These are phyloP conservation scores for Charadrius vociferus DNA, from an alignment of 2,113 vertebrate genomes.

Conservation along the genomic window DNA sequence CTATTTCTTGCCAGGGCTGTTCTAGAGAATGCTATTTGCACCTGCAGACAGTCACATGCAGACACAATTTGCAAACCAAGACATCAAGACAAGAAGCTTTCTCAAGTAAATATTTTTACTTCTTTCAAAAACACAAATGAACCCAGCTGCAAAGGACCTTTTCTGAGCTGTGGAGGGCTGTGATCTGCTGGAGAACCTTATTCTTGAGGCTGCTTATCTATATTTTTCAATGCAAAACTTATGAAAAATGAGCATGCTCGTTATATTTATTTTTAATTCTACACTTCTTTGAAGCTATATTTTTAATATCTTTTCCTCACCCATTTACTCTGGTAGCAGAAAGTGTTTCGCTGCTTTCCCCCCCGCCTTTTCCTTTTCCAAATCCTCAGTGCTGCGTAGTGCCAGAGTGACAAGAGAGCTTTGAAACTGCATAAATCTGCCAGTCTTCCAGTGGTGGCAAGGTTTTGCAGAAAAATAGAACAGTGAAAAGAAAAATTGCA, in stretches of 20 bases:
- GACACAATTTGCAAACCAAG: not conserved
- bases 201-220: not conserved
- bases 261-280: not conserved
- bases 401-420: not conserved
- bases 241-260: no score
- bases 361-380: not conserved
- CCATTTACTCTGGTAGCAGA: not conserved
- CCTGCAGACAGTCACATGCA: not conserved
- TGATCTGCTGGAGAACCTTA: not conserved
- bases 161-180: not conserved
- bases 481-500: not conserved
- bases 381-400: not conserved
- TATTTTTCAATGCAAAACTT: not conserved
- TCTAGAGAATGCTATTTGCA: not conserved
- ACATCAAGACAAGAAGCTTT: not conserved
- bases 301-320: not conserved
- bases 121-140: not conserved
- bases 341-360: not conserved
- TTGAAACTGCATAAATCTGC: not conserved
- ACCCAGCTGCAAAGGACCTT: not conserved
- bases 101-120: not conserved
- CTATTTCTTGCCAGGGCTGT: not conserved
- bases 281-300: not conserved
- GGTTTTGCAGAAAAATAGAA: not conserved
- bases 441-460: not conserved